phyloP scores from a whole-genome alignment of 2,113 vertebrate species.

The Cryptomyrus ogoouensis region DNA sequence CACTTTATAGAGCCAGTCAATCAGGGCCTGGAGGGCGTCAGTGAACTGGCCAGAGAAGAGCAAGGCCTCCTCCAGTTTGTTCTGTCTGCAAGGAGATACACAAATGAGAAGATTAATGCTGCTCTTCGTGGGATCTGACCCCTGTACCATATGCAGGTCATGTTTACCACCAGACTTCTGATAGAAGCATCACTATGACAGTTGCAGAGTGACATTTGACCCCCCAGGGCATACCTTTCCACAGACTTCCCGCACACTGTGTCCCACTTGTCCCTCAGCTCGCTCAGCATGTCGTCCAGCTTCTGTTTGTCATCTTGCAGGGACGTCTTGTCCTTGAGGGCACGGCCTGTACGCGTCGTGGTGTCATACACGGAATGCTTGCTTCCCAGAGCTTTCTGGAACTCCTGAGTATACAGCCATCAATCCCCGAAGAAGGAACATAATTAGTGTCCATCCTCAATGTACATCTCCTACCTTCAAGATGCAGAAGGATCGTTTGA shows the following conservation, averaged over 20 bases:
- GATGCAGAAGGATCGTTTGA: not conserved
- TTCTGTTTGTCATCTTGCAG: constrained; percentile 88
- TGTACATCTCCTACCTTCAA: not conserved
- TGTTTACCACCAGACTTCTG: not conserved
- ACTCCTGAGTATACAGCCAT: constrained; percentile 65
- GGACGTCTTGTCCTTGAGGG: constrained; percentile 89
- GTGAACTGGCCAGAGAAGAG: constrained; percentile 96
- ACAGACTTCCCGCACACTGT: constrained; percentile 96
- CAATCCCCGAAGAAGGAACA: not conserved
- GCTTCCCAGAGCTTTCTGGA: constrained; percentile 88
- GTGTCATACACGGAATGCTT: constrained; percentile 96
- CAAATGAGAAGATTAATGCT: not conserved
- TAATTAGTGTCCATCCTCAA: not conserved
- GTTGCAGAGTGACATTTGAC: not conserved
- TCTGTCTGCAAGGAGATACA: constrained; percentile 68
- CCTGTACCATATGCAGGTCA: not conserved
- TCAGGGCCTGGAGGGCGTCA: constrained; percentile 92
- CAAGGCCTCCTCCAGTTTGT: constrained; percentile 93
- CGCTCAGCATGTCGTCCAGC: constrained; percentile 91
- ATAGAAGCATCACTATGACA: not conserved
- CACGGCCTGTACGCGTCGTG: constrained; percentile 81
- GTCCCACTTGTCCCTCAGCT: constrained; percentile 96
- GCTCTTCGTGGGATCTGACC: not conserved
- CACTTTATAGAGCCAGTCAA: constrained; percentile 94
- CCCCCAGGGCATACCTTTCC: constrained; percentile 77